Base-by-base conservation (phyloP, 2,113 vertebrate genomes). In the Galbula dea region DNA sequence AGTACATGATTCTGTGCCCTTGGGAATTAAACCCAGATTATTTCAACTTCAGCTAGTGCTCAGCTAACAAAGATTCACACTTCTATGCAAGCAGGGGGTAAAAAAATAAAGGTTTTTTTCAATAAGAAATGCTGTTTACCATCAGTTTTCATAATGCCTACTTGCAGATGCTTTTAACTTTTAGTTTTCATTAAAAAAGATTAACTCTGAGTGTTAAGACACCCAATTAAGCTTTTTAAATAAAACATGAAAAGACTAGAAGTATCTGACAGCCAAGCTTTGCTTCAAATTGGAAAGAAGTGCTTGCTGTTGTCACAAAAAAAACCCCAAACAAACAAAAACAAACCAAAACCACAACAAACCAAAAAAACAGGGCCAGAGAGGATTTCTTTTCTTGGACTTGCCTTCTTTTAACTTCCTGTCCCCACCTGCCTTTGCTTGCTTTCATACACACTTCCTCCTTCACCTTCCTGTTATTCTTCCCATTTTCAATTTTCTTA, bases 151-250 rank as follows among this genome's bases (percentile, higher is more conserved):
- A 88, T 95, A 93, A 45, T 95, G 93, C 92, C 96, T 96, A 89
- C 52, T 80, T 62, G 91, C 81, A 95, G 81, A 81, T 91, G 69
- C 81, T 97, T 96, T 97, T 95, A 94, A 87, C 73, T 93, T 96
- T 94, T 96, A 78, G 74, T 95, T 95, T 96, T 92, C 92, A 89
- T 94, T 96, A 72, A 90, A 97, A 43, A 95, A 96, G 51, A 67
- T 78, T 93, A 93, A 93, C 82, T 93, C 71, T 62, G 77, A 94
- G 51, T 90, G 36, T 62, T 65, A 91, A 91, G 84, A 87, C 75
- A 94, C 80, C 79, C 78, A 96, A 90, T 96, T 96, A 97, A 94
- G 83, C 51, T 86, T 93, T 80, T 88, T 54, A 65, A 96, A 65
- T 82, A 97, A 97, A 97, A 95, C 74, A 92, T 30, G 30, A 75